These are phyloP conservation scores for Sus scrofa DNA, from an alignment of 2,113 vertebrate genomes.

Conservation along the genomic window T2T-Sscrofa CM000818.6:101910001-101910500, in stretches of 20 bases:
- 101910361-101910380: neutral
- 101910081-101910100: neutral
- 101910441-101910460: neutral
- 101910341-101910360: neutral
- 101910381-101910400: neutral
- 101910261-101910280: neutral
- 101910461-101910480: neutral
- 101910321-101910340: neutral
- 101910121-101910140: neutral
- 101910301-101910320: neutral
- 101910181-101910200: rapidly evolving
- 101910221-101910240: neutral
- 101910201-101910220: neutral
- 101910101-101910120: neutral
- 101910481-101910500: neutral
- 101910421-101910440: neutral
- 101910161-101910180: neutral
- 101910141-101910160: neutral
- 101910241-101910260: neutral
- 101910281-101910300: neutral
- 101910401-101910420: neutral
- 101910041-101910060: neutral
- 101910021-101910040: neutral
- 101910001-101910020: neutral
- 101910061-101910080: neutral